Evolutionary conservation across 2,797 vertebrate genomes (phyloP), one percentile per base, ranked within the genome.

Genomic region (Uromys caudimaculatus): DNA sequence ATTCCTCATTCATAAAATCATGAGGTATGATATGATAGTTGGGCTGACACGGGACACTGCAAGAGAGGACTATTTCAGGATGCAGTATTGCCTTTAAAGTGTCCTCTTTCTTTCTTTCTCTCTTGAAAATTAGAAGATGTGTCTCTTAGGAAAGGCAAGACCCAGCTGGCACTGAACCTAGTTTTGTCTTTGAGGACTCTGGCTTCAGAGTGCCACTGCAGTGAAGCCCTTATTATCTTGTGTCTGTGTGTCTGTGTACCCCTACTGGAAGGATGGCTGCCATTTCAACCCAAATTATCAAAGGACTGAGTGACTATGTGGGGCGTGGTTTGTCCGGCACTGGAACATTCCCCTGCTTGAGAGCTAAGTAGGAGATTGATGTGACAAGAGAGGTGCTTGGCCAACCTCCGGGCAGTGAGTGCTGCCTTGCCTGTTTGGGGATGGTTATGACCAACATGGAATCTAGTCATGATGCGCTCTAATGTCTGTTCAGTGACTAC

Each of bases 251-350:
- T 44, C 47, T 54, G 0, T 14, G 47, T 62, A n/a, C 17, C 89
- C 54, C 29, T 89, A 32, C 85, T 69, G 17, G 52, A 13, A 8
- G 38, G 35, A 84, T 1, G 7, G 17, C 17, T 69, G 21, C 24
- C 29, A n/a, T 86, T 89, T 90, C 84, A 82, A 76, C 52, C 93
- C 23, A 79, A 93, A 44, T 83, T 75, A 60, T 32, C 62, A 82
- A 54, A 81, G 12, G 62, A n/a, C 0, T 47, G 41, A 86, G 81
- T 47, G 50, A 16, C 35, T 86, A 71, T 92, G 41, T 24, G 54
- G 79, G 23, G 54, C 56, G 38, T 27, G 47, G 44, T 21, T 69
- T 90, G 17, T 94, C 44, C 6, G 84, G 62, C 17, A 29, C n/a
- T 6, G 13, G 21, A 62, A 69, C 21, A 38, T 67, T 78, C 32